Base-by-base conservation (phyloP, 2,113 vertebrate genomes). In the Phainopepla nitens region DNA sequence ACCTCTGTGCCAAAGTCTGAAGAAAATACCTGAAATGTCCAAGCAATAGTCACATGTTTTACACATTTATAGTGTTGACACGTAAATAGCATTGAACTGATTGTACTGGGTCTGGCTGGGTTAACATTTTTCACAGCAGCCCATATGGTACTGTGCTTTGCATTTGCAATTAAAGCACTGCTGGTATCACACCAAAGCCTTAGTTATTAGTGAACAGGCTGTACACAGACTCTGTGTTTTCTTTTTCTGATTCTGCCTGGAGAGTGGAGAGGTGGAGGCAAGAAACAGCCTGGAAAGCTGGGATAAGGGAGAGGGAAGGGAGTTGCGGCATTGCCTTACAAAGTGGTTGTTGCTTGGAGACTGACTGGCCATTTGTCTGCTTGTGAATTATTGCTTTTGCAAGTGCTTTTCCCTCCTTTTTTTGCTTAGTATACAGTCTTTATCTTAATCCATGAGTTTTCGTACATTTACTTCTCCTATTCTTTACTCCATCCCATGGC, bases 181-280 rank as follows among this genome's bases (percentile, higher is more conserved):
- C 39, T 61, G n/a, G 16, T 49, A 49, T 12, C 21, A 53, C 29
- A 69, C 7, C 4, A 11, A 2, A 18, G 10, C 20, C 61, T 61
- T 21, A 28, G 6, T 11, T 64, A 3, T 13, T 24, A 33, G 14
- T 36, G 56, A 78, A 8, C 18, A 35, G 11, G 18, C 12, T 28
- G 84, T 51, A 28, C 14, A 62, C 5, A 53, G 25, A 33, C 16
- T 45, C 12, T 5, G 7, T 8, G 20, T 10, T 70, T 76, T 31
- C 35, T 65, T 50, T 10, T 39, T 42, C 39, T 61, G 29, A 31
- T 21, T 64, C 27, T 60, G 27, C 5, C 31, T 18, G 25, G 20
- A 3, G 2, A 33, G 19, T 3, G 6, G 6, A 6, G 21, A 1
- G 5, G 0, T 0, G 3, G 12, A 36, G 21, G 16, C 5, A 24